A percentile compares a stretch with the other conserved stretches of the same genome.
These are phyloP conservation scores for Oenanthe melanoleuca DNA, from an alignment of 2,113 vertebrate species.

Conservation along the genomic window DNA sequence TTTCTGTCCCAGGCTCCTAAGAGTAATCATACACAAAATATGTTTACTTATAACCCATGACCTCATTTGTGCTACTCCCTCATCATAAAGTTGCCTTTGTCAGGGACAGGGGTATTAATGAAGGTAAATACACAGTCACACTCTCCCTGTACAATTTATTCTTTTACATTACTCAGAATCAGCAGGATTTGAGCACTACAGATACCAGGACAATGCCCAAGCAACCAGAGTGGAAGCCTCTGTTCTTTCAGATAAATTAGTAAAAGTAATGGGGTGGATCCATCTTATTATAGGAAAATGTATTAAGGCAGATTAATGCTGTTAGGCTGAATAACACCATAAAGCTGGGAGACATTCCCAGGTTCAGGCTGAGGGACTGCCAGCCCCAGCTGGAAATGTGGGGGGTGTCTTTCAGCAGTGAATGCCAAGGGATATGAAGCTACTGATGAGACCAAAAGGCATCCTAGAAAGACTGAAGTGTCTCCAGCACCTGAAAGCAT, in stretches of 20 bases:
- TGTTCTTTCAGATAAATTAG: conserved; percentile 57
- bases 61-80: neutral
- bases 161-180: neutral
- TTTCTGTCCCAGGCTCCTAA: neutral
- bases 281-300: conserved; percentile 30
- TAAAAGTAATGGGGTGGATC: conserved; percentile 51
- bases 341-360: neutral
- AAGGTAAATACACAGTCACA: neutral
- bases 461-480: neutral
- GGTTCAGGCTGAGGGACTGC: neutral
- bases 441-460: neutral
- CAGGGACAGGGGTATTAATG: neutral
- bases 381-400: accelerated
- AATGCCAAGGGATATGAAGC: neutral
- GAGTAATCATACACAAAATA: neutral
- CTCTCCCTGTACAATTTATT: neutral
- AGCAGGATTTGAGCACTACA: neutral
- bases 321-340: neutral
- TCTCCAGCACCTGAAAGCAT: neutral
- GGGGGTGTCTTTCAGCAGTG: neutral
- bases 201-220: neutral
- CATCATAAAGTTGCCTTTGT: neutral
- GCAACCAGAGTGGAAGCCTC: neutral
- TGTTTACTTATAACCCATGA: neutral
- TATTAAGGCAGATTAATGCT: conserved; percentile 46